Conservation (phyloP, 2,113 vertebrate genomes). For the Channa argus region DNA sequence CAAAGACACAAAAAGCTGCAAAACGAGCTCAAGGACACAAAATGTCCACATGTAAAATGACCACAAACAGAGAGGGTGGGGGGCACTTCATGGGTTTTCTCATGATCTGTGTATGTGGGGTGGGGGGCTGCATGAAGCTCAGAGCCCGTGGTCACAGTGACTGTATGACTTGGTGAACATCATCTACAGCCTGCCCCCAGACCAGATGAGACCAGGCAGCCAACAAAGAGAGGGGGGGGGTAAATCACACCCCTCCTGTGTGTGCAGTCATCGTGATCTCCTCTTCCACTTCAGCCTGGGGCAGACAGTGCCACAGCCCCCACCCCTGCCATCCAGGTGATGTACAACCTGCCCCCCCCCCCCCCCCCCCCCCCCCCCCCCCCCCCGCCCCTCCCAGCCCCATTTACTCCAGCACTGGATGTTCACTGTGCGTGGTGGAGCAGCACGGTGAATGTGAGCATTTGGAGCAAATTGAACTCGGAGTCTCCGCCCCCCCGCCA, state of each 20-base stretch:
- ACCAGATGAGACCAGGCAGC: constrained; percentile 75
- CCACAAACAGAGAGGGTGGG: too few species aligned
- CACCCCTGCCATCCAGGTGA: constrained; percentile 31
- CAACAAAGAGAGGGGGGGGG: constrained; percentile 37
- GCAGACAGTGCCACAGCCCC: constrained; percentile 16
- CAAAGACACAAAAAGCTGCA: too few species aligned
- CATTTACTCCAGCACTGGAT: constrained; percentile 28
- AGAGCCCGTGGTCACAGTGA: constrained; percentile 57
- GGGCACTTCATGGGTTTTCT: too few species aligned
- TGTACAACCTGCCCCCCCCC: background rate
- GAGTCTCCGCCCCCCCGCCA: constrained; percentile 41
- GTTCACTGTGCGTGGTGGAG: constrained; percentile 46
- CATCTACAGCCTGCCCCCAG: constrained; percentile 55
- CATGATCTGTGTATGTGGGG: background rate
- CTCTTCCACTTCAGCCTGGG: constrained; percentile 61
- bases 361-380: constrained; percentile 49
- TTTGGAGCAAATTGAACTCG: constrained; percentile 61
- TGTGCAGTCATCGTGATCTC: constrained; percentile 64
- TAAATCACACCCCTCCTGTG: constrained; percentile 62
- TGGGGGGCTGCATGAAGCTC: constrained; percentile 31
- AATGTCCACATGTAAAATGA: too few species aligned
- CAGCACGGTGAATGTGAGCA: constrained; percentile 55
- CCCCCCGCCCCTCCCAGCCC: constrained; percentile 31
- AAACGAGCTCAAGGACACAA: too few species aligned
- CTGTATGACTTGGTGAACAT: constrained; percentile 52